These are phyloP conservation scores for Glomeris marginata DNA, from an alignment of 2,888 invertebrate species.

Conservation along the genomic window DNA sequence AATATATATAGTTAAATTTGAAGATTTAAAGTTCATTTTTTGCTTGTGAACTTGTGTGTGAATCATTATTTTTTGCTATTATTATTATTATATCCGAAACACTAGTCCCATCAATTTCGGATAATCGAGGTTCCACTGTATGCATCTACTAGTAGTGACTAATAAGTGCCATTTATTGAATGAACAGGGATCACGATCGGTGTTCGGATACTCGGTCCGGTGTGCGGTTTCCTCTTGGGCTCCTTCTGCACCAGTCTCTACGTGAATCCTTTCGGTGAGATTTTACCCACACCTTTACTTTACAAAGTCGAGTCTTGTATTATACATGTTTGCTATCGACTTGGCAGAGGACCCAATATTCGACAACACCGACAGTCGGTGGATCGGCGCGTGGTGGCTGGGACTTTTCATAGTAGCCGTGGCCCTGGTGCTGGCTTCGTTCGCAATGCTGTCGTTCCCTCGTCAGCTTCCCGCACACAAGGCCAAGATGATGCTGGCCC, in stretches of 20 bases:
- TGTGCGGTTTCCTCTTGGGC: constrained; percentile 75
- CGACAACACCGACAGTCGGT: constrained; percentile 53
- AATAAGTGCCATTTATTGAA: no score
- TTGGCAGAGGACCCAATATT: constrained; percentile 16
- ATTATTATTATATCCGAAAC: no score
- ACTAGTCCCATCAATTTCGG: no score
- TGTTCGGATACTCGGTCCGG: constrained; percentile 76
- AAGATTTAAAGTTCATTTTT: no score
- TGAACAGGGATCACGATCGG: constrained; percentile 87
- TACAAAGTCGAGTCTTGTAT: no score
- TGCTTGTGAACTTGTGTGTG: no score
- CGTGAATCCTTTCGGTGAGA: constrained; percentile 50
- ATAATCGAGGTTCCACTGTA: no score
- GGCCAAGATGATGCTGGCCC: neutral
- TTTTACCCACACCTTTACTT: neutral
- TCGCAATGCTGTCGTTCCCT: constrained; percentile 84
- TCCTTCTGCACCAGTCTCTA: constrained; percentile 76
- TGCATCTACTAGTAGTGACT: no score
- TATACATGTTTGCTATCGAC: constrained; percentile 1
- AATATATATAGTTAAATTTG: no score
- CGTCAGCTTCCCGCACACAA: constrained; percentile 41
- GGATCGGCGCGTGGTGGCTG: constrained; percentile 98
- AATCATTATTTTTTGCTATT: no score
- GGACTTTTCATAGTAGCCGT: constrained; percentile 66
- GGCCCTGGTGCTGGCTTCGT: constrained; percentile 62